These are phyloP conservation scores for Delia radicum DNA, from an alignment of 1,140 invertebrate species.

Conservation along the genomic window DNA sequence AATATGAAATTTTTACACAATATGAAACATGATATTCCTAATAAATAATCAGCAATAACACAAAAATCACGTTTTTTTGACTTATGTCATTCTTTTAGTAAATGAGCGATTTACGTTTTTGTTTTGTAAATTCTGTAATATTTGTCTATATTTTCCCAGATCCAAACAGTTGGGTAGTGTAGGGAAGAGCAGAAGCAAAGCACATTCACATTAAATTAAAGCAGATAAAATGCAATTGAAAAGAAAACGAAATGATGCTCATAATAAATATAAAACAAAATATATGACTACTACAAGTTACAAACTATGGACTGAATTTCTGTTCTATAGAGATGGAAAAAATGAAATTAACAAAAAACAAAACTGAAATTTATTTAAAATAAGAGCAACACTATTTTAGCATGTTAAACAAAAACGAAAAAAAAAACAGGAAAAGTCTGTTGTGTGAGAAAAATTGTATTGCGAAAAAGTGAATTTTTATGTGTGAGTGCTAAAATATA, in stretches of 20 bases:
- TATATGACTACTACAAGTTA: too few relatives aligned
- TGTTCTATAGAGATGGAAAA: too few relatives aligned
- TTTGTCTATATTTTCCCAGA: not conserved
- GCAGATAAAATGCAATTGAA: not conserved
- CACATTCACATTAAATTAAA: not conserved
- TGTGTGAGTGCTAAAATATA: not conserved
- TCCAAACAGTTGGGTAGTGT: too few relatives aligned
- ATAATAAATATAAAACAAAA: too few relatives aligned
- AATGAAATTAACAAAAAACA: not conserved
- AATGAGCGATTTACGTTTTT: too few relatives aligned
- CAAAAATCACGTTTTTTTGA: too few relatives aligned
- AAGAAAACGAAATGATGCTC: not conserved
- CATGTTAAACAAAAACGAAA: not conserved
- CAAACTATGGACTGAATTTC: too few relatives aligned
- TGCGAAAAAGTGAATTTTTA: not conserved
- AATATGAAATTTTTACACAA: too few relatives aligned
- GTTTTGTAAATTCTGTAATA: not conserved
- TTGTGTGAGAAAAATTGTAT: too few relatives aligned
- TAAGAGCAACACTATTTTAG: not conserved
- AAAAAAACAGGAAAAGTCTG: not conserved
- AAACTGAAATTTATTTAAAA: not conserved
- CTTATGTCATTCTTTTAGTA: too few relatives aligned
- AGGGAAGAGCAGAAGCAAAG: not conserved
- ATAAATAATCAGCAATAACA: too few relatives aligned
- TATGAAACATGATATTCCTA: too few relatives aligned